Evolutionary conservation across 1,140 invertebrate genomes (phyloP).

Genomic region (Magallana gigas): DNA sequence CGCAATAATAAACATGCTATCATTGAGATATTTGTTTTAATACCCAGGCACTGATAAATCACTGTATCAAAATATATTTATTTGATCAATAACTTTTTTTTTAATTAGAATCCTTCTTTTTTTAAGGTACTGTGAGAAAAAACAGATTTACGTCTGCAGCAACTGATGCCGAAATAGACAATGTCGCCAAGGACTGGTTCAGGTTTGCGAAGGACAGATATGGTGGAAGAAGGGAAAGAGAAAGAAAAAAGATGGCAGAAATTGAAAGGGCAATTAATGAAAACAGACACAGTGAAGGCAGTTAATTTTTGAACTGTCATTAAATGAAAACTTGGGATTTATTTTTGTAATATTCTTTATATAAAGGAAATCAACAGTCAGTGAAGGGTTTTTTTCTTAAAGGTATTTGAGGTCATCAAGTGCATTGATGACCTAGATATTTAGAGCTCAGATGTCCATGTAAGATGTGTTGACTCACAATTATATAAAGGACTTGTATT

Average conservation of each 20-base stretch:
- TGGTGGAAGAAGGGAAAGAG: not conserved
- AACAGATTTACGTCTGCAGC: not conserved
- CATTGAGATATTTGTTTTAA: not conserved
- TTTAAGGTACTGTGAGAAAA: slow-evolving; percentile 25
- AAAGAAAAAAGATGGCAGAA: not conserved
- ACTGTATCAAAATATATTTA: slow-evolving; percentile 3
- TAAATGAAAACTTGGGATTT: not conserved
- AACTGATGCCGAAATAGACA: not conserved
- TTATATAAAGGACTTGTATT: too few relatives aligned
- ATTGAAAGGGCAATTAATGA: not conserved
- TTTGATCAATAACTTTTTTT: not conserved
- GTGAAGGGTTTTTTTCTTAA: not conserved
- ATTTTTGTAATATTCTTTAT: not conserved
- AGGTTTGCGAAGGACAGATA: not conserved
- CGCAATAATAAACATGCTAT: not conserved
- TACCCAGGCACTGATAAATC: not conserved
- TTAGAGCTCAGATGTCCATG: slow-evolving; percentile 6
- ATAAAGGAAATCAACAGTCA: slow-evolving; percentile 29
- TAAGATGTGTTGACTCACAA: not conserved
- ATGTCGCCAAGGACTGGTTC: slow-evolving; percentile 19
- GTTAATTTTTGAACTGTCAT: not conserved
- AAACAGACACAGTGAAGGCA: not conserved
- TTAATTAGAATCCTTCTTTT: not conserved
- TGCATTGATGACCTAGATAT: not conserved
- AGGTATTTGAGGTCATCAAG: slow-evolving; percentile 23